Percentiles rank a stretch among this genome's conserved stretches.
These are phyloP conservation scores for Sarcophaga peregrina DNA, from an alignment of 1,140 invertebrate species.

Conservation along the genomic window DNA sequence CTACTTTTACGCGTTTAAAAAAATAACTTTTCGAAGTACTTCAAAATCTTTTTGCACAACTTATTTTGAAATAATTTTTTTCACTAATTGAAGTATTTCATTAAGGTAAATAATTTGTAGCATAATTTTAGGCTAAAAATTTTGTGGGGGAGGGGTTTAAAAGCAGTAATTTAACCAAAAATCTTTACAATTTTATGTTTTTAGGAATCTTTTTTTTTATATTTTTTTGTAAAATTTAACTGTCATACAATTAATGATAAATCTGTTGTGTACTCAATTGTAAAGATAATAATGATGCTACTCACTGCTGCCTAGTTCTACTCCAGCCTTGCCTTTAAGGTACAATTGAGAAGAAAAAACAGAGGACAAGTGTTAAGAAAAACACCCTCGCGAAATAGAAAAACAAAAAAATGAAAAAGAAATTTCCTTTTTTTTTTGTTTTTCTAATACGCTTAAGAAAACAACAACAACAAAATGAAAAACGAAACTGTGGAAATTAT, in stretches of 20 bases:
- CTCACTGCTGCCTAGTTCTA: background rate
- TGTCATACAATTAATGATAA: conserved; percentile 17
- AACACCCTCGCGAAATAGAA: background rate
- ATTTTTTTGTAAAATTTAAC: background rate
- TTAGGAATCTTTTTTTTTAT: background rate
- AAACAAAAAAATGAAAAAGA: background rate
- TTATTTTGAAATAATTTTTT: too few relatives aligned
- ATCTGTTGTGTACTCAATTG: conserved; percentile 16
- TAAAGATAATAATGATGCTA: conserved; percentile 12
- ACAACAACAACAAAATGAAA: background rate
- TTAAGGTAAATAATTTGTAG: too few relatives aligned
- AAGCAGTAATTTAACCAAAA: too few relatives aligned
- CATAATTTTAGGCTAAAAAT: too few relatives aligned
- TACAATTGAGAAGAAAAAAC: background rate
- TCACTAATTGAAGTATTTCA: too few relatives aligned
- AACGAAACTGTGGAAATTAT: background rate
- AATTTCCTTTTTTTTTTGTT: too few relatives aligned
- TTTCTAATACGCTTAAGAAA: background rate
- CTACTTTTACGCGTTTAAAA: too few relatives aligned
- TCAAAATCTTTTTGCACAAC: too few relatives aligned
- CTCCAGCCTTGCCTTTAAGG: too few relatives aligned
- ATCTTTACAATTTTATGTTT: background rate
- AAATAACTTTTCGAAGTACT: too few relatives aligned
- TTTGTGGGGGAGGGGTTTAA: too few relatives aligned
- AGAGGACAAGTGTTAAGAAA: conserved; percentile 17